Conservation (phyloP, 2,113 vertebrate genomes). For the Salvelinus alpinus region DNA sequence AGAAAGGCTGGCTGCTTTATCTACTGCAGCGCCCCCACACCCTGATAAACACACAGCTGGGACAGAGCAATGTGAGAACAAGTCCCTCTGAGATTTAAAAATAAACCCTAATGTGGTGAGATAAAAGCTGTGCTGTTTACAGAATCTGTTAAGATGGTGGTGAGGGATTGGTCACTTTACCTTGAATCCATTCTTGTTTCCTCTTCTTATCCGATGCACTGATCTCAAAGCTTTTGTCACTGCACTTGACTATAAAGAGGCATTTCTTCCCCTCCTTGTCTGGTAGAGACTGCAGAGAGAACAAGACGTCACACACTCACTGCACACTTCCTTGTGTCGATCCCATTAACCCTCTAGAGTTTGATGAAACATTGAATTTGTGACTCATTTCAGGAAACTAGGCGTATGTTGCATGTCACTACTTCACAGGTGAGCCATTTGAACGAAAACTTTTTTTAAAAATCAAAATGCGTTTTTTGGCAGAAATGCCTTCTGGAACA, state of each 20-base stretch:
- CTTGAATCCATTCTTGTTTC: constrained; percentile 97
- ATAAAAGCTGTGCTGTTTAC: background rate
- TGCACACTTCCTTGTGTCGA: background rate
- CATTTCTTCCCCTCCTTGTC: constrained; percentile 96
- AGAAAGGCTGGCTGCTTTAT: background rate
- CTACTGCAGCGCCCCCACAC: background rate
- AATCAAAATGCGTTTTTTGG: too few relatives aligned
- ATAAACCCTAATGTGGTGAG: background rate
- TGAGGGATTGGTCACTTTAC: constrained; percentile 58
- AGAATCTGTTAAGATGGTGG: background rate
- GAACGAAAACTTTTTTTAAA: too few relatives aligned
- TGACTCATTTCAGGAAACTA: too few relatives aligned
- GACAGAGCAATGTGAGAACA: background rate
- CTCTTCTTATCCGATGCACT: constrained; percentile 96
- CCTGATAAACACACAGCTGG: background rate
- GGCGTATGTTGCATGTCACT: too few relatives aligned
- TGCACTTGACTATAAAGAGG: constrained; percentile 90
- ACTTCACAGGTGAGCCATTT: too few relatives aligned
- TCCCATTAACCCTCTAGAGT: too few relatives aligned
- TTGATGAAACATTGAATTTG: too few relatives aligned
- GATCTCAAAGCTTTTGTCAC: constrained; percentile 91
- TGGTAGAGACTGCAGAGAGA: constrained; percentile 80
- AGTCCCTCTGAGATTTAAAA: background rate
- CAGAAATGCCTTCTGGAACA: too few relatives aligned
- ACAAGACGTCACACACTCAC: constrained; percentile 19